These are phyloP conservation scores for Drosophila acutilabella DNA, from an alignment of 2,888 invertebrate species.

Conservation along the genomic window DNA sequence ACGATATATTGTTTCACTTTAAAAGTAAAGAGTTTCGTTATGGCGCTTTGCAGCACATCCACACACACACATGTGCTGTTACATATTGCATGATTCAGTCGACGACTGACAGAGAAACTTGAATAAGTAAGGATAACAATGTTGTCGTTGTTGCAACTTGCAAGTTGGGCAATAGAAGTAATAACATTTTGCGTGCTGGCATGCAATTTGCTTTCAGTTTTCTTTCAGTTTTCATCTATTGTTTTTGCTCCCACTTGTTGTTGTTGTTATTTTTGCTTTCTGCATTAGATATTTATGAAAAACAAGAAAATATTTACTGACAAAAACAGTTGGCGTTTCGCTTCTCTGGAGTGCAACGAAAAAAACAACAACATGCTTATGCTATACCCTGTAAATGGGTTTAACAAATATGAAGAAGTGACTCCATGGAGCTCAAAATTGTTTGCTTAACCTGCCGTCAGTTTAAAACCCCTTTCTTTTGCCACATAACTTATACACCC, in stretches of 20 bases:
- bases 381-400: neutral
- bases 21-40: conserved; percentile 26
- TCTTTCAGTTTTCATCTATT: conserved; percentile 44
- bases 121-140: conserved; percentile 52
- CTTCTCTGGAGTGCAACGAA: conserved; percentile 4
- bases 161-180: conserved; percentile 42
- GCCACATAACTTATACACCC: conserved; percentile 28
- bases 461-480: neutral
- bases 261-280: conserved; percentile 17
- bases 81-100: conserved; percentile 60
- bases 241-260: conserved; percentile 9
- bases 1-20: conserved; percentile 8
- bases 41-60: conserved; percentile 5
- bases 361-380: neutral
- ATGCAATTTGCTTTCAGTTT: conserved; percentile 69
- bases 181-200: conserved; percentile 77
- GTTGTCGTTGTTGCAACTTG: conserved; percentile 28
- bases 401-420: too few relatives aligned
- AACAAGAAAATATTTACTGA: conserved; percentile 55
- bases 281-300: conserved; percentile 75
- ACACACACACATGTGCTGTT: neutral
- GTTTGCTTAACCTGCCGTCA: too few relatives aligned
- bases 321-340: conserved; percentile 52
- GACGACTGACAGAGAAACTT: conserved; percentile 41
- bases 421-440: too few relatives aligned